Conservation (phyloP, 2,113 vertebrate species). For the Paradoxurus hermaphroditus region DNA sequence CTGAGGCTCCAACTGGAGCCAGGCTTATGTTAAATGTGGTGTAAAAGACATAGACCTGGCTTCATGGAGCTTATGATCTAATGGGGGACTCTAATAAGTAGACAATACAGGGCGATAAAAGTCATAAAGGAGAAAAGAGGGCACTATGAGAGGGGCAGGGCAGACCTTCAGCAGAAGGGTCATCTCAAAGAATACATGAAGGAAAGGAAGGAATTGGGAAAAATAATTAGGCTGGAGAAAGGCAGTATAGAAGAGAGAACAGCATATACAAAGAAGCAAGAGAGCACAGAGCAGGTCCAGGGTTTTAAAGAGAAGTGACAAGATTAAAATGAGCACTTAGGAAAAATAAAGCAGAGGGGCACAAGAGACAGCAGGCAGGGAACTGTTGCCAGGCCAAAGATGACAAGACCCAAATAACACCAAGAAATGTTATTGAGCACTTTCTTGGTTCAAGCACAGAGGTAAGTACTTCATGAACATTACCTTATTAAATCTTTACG, state of each 20-base stretch:
- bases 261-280: neutral
- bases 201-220: neutral
- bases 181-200: neutral
- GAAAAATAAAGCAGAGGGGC: neutral
- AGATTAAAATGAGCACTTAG: neutral
- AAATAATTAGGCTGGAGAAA: neutral
- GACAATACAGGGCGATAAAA: neutral
- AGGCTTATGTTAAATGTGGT: neutral
- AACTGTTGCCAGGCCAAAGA: neutral
- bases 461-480: neutral
- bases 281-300: neutral
- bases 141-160: neutral
- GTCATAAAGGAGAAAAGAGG: neutral
- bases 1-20: neutral
- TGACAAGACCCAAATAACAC: neutral
- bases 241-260: neutral
- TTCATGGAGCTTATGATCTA: fast-evolving
- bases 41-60: neutral
- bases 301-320: neutral
- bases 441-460: neutral
- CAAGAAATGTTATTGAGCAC: neutral
- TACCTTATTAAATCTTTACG: neutral
- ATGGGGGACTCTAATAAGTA: neutral
- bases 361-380: neutral
- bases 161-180: neutral